Conservation (phyloP, 2,113 vertebrate species). For the Pycnonotus jocosus region DNA sequence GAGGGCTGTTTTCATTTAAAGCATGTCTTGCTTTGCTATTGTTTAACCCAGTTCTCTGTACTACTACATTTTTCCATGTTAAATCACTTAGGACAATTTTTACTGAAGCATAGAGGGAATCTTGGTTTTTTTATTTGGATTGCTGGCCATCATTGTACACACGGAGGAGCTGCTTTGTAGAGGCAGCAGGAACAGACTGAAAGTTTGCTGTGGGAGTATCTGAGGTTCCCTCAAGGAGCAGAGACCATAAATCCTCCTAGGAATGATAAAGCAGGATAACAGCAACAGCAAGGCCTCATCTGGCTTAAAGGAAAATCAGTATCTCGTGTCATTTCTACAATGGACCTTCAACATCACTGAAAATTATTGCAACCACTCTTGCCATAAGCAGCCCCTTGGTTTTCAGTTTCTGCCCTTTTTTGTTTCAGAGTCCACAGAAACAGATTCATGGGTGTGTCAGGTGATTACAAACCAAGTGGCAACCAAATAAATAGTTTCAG, state of each 20-base stretch:
- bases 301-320: neutral
- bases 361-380: neutral
- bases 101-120: neutral
- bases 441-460: neutral
- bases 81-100: conserved; percentile 26
- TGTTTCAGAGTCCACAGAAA: neutral
- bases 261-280: neutral
- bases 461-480: neutral
- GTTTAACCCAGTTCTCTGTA: conserved; percentile 46
- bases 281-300: neutral
- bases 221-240: neutral
- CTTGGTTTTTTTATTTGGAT: neutral
- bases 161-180: neutral
- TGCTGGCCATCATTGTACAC: neutral
- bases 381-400: neutral
- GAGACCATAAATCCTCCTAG: neutral
- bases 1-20: conserved; percentile 51
- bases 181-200: neutral
- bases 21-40: conserved; percentile 22
- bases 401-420: neutral
- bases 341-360: neutral
- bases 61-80: conserved; percentile 49
- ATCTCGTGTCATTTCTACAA: neutral
- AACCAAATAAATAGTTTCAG: neutral
- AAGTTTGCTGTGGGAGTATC: neutral